Percentiles rank a stretch among this genome's conserved stretches.
Evolutionary conservation across 2,113 vertebrate genomes (phyloP).

Genomic region (Saccopteryx bilineata): DNA sequence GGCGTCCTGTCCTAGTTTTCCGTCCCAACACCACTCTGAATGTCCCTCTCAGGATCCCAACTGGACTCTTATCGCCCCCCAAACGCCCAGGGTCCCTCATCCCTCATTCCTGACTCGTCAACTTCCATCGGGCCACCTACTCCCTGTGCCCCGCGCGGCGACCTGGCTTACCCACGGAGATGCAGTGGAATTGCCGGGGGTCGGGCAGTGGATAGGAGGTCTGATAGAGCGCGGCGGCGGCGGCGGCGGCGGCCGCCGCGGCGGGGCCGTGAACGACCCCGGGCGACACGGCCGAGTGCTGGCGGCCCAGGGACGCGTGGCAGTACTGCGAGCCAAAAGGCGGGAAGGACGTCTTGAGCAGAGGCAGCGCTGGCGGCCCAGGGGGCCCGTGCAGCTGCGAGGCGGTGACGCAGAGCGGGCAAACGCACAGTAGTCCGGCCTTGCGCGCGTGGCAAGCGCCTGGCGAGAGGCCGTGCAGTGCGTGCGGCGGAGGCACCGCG

Average conservation of each 20-base stretch:
- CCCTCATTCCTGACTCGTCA: not conserved
- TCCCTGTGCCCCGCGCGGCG: not conserved
- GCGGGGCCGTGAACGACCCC: constrained; percentile 92
- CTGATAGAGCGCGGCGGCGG: constrained; percentile 94
- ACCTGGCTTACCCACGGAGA: constrained; percentile 96
- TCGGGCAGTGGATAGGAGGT: constrained; percentile 95
- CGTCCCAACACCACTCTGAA: not conserved
- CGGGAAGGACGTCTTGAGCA: constrained; percentile 97
- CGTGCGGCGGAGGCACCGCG: constrained; percentile 94
- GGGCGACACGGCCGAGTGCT: constrained; percentile 92
- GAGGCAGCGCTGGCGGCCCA: constrained; percentile 93
- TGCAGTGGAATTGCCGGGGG: constrained; percentile 98
- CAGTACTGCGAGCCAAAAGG: constrained; percentile 96
- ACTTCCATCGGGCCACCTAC: not conserved
- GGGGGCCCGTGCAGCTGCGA: constrained; percentile 94
- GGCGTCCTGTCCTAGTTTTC: not conserved
- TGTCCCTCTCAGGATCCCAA: no score
- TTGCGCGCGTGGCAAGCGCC: constrained; percentile 97
- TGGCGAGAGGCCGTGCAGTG: constrained; percentile 92
- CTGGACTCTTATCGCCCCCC: not conserved
- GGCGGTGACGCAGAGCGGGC: constrained; percentile 96
- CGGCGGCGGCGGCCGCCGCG: constrained; percentile 91
- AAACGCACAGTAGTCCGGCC: constrained; percentile 97
- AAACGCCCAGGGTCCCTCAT: not conserved
- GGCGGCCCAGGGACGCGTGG: constrained; percentile 93